Percentiles rank a stretch among this genome's conserved stretches.
These are phyloP conservation scores for Rafetus swinhoei DNA, from an alignment of 2,113 vertebrate species.

Conservation along the genomic window DNA sequence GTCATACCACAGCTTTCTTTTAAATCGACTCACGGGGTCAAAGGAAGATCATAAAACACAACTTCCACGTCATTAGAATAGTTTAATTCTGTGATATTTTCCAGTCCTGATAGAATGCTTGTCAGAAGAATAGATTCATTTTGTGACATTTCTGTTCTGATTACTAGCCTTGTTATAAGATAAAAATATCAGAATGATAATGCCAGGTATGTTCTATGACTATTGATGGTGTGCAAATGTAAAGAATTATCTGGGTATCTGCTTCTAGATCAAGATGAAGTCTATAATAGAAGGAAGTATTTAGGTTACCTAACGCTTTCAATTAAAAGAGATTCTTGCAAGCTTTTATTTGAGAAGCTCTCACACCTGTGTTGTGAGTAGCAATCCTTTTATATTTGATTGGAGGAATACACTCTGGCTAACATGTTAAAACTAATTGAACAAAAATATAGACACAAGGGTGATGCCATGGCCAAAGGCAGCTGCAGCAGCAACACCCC, in stretches of 20 bases:
- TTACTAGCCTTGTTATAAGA: neutral
- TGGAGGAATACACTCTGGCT: neutral
- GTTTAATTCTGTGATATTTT: constrained; percentile 3
- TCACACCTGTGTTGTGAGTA: neutral
- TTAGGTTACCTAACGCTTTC: constrained; percentile 15
- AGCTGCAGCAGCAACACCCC: neutral
- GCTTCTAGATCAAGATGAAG: neutral
- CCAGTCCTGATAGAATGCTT: neutral
- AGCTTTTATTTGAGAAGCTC: constrained; percentile 32
- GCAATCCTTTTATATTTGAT: neutral
- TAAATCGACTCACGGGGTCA: neutral
- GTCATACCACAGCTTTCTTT: neutral
- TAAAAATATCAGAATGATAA: neutral
- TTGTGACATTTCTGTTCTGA: neutral
- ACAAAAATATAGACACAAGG: neutral
- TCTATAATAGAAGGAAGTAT: neutral
- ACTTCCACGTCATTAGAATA: neutral
- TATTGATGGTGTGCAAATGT: neutral
- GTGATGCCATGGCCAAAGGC: neutral
- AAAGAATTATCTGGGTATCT: neutral
- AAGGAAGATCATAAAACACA: neutral
- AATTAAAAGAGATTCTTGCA: neutral
- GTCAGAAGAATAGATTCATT: neutral
- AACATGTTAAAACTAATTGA: neutral
- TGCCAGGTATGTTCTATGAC: neutral